phyloP scores from a whole-genome alignment of 2,888 invertebrate genomes.

The Linnaemya tessellans region DNA sequence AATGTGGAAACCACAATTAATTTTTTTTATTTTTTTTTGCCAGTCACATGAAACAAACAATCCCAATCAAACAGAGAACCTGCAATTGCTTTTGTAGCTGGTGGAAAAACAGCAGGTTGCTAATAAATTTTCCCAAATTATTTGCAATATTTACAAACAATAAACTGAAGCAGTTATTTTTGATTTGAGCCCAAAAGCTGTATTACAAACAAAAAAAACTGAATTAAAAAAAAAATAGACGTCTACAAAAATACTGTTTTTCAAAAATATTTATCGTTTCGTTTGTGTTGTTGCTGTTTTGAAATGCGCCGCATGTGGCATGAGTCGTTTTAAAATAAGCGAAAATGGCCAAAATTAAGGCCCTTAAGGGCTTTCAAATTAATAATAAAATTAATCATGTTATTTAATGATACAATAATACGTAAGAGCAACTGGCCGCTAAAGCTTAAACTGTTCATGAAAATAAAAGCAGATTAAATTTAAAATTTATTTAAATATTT shows the following conservation, averaged over 20 bases:
- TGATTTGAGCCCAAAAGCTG: background rate
- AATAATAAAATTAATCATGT: conserved; percentile 42
- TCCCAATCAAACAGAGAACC: background rate
- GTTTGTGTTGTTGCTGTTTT: background rate
- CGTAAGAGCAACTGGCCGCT: background rate
- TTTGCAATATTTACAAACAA: conserved; percentile 19
- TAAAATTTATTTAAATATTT: background rate
- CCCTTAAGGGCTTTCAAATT: conserved; percentile 25
- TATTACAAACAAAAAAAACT: background rate
- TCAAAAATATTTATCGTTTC: background rate
- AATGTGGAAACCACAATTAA: no score
- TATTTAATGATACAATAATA: conserved; percentile 37
- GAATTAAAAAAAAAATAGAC: no score
- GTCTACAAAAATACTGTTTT: background rate
- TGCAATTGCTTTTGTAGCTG: background rate
- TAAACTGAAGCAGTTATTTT: conserved; percentile 27
- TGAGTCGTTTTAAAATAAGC: background rate
- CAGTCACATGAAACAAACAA: no score
- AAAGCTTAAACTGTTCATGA: background rate
- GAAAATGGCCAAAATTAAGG: background rate
- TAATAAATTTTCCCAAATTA: conserved; percentile 29
- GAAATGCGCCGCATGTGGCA: conserved; percentile 5
- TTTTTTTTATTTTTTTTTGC: no score
- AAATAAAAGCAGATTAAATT: background rate
- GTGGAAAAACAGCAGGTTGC: conserved; percentile 42